Evolutionary conservation across 2,888 invertebrate species (phyloP), one percentile per base, ranked within the genome.

Genomic region (Lypha dubia): DNA sequence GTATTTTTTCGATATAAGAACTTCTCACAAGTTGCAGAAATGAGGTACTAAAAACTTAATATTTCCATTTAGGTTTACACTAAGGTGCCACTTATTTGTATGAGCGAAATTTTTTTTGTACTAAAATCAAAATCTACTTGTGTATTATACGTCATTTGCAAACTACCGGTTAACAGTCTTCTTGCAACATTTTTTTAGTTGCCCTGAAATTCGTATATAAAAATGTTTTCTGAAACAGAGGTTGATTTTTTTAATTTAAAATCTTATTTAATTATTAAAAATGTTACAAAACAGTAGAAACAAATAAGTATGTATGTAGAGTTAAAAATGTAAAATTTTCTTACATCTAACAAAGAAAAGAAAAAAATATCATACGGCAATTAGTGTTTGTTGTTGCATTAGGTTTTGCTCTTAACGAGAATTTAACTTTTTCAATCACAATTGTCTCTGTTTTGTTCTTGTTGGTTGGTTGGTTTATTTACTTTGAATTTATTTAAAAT

Each of bases 181-280:
- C n/a, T n/a, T n/a, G n/a, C n/a, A n/a, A n/a, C n/a, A n/a, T n/a
- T n/a, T n/a, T n/a, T n/a, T n/a, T n/a, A n/a, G n/a, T 44, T 22
- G 8, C 13, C 24, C 15, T 17, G 20, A 20, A 7, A 0, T 17
- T 56, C 24, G n/a, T 5, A 3, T 15, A 32, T 73, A 35, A 58
- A 65, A 67, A 46, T 76, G 22, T 63, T 24, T 44, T 17, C 17
- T 35, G 4, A 32, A 53, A 6, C 53, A 15, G 15, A 65, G n/a
- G n/a, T n/a, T n/a, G n/a, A 46, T 46, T 68, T 76, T 15, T 15
- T 67, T 35, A 15, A 46, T 60, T 79, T 79, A 58, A 79, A 79
- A 79, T 65, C 68, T 79, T 79, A 79, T 79, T 79, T 79, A 79
- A 79, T 79, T 71, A 65, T 28, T 71, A 79, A 71, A 71, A 71